Base-by-base conservation (phyloP, 2,797 vertebrate species). In the Melanotaenia pygmaea region DNA sequence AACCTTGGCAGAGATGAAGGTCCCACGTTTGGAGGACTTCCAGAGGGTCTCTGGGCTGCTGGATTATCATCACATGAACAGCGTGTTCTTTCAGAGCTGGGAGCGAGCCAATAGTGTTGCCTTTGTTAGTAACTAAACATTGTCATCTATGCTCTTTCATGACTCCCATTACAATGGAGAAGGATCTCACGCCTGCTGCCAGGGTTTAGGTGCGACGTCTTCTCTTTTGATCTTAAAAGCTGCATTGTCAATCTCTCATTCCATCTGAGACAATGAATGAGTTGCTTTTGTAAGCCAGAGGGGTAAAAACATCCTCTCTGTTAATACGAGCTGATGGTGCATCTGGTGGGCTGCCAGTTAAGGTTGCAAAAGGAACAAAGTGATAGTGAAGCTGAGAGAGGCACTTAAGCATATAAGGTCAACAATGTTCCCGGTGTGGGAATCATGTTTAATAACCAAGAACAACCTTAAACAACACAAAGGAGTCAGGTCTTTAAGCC, bases 51-150 rank as follows among this genome's bases (percentile, higher is more conserved):
- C 26, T 59, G 75, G 32, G 78, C 70, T 74, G 66, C 72, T 61
- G 59, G 50, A 70, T 80, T 70, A 81, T 77, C 78, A 56, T 73
- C 80, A 72, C 67, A 84, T 60, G 72, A 80, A 85, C 75, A 86
- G 75, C 71, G 59, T 81, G 88, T 89, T 87, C 87, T 82, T 76
- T 63, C 68, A 0, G 70, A 70, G 70, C 76, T 82, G 83, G 70
- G 77, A 80, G 73, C 9, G 0, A 47, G 86, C 83, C 81, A 85
- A 78, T 59, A 40, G 26, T 57, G 1, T 4, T 58, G 75, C 50
- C 73, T 86, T 87, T 87, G 86, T 86, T 70, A 13, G 62, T 4
- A 62, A 34, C 64, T 57, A 76, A 66, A 86, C 72, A 77, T 32
- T 73, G 65, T 79, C 69, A 77, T 79, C 47, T 50, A 67, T 61